These are phyloP conservation scores for Triops longicaudatus DNA, from an alignment of 1,140 invertebrate genomes.

Conservation along the genomic window DNA sequence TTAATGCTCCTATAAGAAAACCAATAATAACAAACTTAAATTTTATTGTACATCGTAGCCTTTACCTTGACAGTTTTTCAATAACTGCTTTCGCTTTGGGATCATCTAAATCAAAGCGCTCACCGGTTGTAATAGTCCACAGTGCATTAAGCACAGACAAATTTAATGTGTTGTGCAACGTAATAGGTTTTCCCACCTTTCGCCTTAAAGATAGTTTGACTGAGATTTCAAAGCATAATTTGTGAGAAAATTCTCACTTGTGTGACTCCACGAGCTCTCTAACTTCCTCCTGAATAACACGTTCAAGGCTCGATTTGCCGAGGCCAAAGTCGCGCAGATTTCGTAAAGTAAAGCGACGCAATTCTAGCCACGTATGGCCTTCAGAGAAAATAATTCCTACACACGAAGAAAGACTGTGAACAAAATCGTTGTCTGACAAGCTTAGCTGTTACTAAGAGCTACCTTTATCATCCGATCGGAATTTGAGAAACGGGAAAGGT, in stretches of 20 bases:
- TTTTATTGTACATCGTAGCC: not conserved
- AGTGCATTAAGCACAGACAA: slow-evolving; percentile 25
- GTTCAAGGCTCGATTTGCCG: slow-evolving; percentile 50
- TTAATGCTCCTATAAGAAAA: not conserved
- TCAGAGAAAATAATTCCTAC: slow-evolving; percentile 57
- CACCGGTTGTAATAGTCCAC: slow-evolving; percentile 26
- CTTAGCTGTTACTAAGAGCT: not conserved
- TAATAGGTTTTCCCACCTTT: slow-evolving; percentile 3
- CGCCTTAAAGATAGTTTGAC: not conserved
- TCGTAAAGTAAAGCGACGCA: slow-evolving; percentile 49
- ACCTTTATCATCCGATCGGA: slow-evolving; percentile 19
- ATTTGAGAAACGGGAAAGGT: not conserved
- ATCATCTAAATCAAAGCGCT: slow-evolving; percentile 24
- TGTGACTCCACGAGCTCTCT: slow-evolving; percentile 40
- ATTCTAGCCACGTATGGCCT: slow-evolving; percentile 49
- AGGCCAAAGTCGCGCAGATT: slow-evolving; percentile 54
- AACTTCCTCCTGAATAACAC: slow-evolving; percentile 50
- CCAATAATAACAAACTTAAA: not conserved
- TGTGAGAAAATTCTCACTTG: not conserved
- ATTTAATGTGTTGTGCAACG: slow-evolving; percentile 22
- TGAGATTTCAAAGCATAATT: not conserved
- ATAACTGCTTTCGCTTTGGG: not conserved
- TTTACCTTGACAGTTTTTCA: not conserved
- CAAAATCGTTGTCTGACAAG: not conserved
- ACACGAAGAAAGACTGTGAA: slow-evolving; percentile 24